phyloP scores from a whole-genome alignment of 2,888 invertebrate species.

The Epinotia brunnichana region DNA sequence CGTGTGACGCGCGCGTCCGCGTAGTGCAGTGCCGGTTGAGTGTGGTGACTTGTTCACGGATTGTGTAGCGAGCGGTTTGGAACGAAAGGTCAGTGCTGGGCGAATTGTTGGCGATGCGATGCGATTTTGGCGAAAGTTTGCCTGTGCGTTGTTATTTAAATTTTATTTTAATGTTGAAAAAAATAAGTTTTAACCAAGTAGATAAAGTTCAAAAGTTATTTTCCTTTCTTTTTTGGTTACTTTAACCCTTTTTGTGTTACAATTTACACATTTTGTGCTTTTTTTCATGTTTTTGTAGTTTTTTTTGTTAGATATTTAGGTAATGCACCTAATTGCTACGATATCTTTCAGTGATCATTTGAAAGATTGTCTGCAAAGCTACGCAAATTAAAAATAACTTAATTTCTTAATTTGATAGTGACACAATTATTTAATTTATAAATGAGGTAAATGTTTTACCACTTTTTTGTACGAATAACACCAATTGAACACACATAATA shows the following conservation, averaged over 20 bases:
- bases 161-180: background rate
- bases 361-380: background rate
- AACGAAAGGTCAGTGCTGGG: conserved; percentile 1
- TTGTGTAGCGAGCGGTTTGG: background rate
- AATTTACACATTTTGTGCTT: too few relatives aligned
- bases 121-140: conserved; percentile 4
- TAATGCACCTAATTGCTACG: background rate
- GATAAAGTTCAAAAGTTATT: too few relatives aligned
- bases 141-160: background rate
- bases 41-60: background rate
- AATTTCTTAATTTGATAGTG: background rate
- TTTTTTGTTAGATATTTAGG: too few relatives aligned
- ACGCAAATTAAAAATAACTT: background rate
- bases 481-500: too few relatives aligned
- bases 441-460: background rate
- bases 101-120: background rate
- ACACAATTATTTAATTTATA: background rate
- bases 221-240: too few relatives aligned
- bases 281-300: too few relatives aligned
- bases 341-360: background rate
- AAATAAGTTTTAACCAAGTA: background rate
- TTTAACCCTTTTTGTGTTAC: too few relatives aligned
- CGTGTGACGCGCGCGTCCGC: background rate
- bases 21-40: background rate
- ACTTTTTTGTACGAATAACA: too few relatives aligned